Percentiles rank a stretch among this genome's conserved stretches.
These are phyloP conservation scores for Diogma glabrata DNA, from an alignment of 2,888 invertebrate genomes.

Conservation along the genomic window DNA sequence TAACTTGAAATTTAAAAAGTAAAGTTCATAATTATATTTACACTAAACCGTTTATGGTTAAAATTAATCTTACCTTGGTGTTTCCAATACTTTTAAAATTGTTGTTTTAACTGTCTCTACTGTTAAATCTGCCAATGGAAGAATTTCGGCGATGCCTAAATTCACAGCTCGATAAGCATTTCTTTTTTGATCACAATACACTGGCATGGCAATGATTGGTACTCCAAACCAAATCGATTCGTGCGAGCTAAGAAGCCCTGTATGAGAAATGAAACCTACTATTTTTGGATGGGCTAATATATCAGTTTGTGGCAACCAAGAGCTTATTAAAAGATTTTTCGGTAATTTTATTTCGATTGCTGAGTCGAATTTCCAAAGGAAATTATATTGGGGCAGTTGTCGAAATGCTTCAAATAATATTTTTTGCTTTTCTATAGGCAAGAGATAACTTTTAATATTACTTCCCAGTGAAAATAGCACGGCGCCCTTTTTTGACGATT, in stretches of 20 bases:
- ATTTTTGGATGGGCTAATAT: conserved; percentile 28
- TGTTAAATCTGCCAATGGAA: too few relatives aligned
- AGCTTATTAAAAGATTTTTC: conserved; percentile 34
- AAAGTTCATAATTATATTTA: too few relatives aligned
- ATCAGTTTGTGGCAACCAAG: conserved; percentile 42
- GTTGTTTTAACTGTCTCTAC: neutral
- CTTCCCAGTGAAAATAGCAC: conserved; percentile 31
- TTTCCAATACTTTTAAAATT: neutral
- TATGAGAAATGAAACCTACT: conserved; percentile 27
- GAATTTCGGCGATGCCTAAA: neutral
- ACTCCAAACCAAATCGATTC: conserved; percentile 29
- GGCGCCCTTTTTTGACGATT: conserved; percentile 26
- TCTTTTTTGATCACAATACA: conserved; percentile 25
- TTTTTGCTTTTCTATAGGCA: conserved; percentile 18
- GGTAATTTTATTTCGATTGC: conserved; percentile 26
- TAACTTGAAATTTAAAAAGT: neutral
- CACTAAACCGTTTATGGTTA: too few relatives aligned
- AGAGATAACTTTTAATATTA: conserved; percentile 22
- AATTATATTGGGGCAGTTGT: conserved; percentile 26
- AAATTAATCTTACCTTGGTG: neutral
- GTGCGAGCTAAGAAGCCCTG: conserved; percentile 27
- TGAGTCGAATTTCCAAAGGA: conserved; percentile 32
- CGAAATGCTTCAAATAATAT: conserved; percentile 25
- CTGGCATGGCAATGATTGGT: conserved; percentile 28
- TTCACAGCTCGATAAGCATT: neutral